phyloP scores from a whole-genome alignment of 2,113 vertebrate genomes.

The Sprattus sprattus region DNA sequence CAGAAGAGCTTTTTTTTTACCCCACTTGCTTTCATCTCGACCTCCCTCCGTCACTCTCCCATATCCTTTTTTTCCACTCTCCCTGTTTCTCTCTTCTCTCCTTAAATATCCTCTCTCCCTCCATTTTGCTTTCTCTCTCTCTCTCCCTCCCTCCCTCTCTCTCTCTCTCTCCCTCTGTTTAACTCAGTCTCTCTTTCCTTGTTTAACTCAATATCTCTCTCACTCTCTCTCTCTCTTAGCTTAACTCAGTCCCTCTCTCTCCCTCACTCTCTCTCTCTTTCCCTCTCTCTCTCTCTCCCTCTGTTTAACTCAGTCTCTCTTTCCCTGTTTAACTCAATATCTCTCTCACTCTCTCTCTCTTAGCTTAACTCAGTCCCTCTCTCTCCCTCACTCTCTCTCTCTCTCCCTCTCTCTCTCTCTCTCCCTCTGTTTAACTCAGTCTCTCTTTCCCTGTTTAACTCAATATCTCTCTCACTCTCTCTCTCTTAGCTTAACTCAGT shows the following conservation, averaged over 20 bases:
- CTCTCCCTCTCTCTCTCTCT: too few species aligned
- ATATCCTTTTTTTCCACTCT: not conserved
- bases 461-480: too few species aligned
- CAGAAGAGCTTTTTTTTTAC: not conserved
- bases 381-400: too few species aligned
- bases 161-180: not conserved
- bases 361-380: too few species aligned
- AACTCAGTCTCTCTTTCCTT: not conserved
- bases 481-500: too few species aligned
- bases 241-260: not conserved
- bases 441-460: too few species aligned
- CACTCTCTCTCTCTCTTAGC: not conserved
- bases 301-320: too few species aligned
- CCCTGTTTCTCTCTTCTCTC: not conserved
- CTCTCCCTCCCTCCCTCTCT: not conserved
- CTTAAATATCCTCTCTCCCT: not conserved
- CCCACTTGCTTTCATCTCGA: not conserved
- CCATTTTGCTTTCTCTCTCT: not conserved
- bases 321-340: too few species aligned
- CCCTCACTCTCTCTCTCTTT: not conserved
- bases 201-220: not conserved
- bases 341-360: too few species aligned
- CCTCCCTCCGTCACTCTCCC: not conserved
- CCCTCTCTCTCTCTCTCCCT: not conserved
- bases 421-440: too few species aligned